A percentile compares a stretch with the other conserved stretches of the same genome.
Evolutionary conservation across 23 tunicate species (phyloP).

Genomic region (Halocynthia aurantium): DNA sequence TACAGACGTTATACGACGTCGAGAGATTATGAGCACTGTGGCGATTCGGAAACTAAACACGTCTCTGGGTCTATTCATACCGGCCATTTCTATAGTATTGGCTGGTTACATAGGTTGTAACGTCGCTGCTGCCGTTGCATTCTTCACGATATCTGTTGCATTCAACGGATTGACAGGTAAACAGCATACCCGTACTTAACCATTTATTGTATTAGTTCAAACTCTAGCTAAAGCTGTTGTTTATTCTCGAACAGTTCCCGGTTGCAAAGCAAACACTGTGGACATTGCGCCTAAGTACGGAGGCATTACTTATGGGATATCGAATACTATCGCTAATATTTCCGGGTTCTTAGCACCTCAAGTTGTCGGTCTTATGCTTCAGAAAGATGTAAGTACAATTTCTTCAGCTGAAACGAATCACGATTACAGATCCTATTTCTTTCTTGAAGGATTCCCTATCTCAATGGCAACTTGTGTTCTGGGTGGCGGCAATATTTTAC

Average conservation of each 20-base stretch:
- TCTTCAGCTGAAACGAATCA: too few species aligned
- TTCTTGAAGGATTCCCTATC: constrained; percentile 27
- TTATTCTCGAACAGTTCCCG: constrained; percentile 44
- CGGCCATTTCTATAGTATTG: constrained; percentile 23
- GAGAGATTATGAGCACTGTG: constrained; percentile 13
- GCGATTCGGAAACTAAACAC: constrained; percentile 30
- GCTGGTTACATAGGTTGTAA: constrained; percentile 42
- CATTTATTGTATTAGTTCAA: too few species aligned
- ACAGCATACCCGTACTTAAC: too few species aligned
- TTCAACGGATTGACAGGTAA: constrained; percentile 26
- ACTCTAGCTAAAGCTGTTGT: neutral
- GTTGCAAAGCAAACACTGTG: constrained; percentile 81
- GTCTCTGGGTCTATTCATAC: constrained; percentile 23
- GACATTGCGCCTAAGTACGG: constrained; percentile 88
- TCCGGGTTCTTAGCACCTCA: constrained; percentile 86
- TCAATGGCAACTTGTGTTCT: constrained; percentile 64
- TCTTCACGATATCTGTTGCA: constrained; percentile 31
- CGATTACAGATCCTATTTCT: neutral
- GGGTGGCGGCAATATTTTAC: constrained; percentile 53
- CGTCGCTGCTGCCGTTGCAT: constrained; percentile 33
- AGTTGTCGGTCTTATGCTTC: constrained; percentile 57
- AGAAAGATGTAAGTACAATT: constrained; percentile 37
- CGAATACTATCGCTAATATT: constrained; percentile 79
- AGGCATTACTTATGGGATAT: constrained; percentile 70
- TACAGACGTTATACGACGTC: constrained; percentile 22